Percentiles rank a stretch among this genome's conserved stretches.
Conservation (phyloP, 2,113 vertebrate species). For the Globicephala melas region DNA sequence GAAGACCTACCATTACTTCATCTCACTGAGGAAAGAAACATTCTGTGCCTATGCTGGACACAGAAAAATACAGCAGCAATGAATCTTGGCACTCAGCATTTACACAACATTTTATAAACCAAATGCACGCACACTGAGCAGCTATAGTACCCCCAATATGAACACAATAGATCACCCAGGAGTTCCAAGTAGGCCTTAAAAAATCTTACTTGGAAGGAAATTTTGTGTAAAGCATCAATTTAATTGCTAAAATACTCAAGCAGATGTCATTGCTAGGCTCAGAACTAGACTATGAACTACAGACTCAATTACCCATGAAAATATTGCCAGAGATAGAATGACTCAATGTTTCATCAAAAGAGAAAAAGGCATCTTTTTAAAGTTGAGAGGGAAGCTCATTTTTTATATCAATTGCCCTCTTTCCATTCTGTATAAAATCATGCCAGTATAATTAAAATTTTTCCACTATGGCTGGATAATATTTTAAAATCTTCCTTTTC, state of each 20-base stretch:
- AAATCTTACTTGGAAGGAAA: not conserved
- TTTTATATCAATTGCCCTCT: not conserved
- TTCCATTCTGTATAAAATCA: not conserved
- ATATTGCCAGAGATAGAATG: not conserved
- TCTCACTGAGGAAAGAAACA: not conserved
- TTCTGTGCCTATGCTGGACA: not conserved
- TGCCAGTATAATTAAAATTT: not conserved
- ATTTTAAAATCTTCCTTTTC: not conserved
- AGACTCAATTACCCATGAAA: not conserved
- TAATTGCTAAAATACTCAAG: conserved; percentile 12
- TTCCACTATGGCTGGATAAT: not conserved
- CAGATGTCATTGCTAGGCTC: not conserved
- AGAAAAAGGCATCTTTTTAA: not conserved
- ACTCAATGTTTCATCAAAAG: not conserved
- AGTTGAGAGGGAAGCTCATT: not conserved
- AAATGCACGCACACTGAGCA: not conserved
- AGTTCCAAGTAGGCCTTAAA: not conserved
- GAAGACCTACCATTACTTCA: not conserved
- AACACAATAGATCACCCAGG: not conserved
- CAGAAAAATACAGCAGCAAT: not conserved
- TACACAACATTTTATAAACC: not conserved
- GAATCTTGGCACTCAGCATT: not conserved
- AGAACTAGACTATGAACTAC: not conserved
- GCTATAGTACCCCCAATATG: not conserved
- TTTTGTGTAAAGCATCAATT: not conserved